phyloP scores from a whole-genome alignment of 2,888 invertebrate genomes.

The Hyalella azteca region DNA sequence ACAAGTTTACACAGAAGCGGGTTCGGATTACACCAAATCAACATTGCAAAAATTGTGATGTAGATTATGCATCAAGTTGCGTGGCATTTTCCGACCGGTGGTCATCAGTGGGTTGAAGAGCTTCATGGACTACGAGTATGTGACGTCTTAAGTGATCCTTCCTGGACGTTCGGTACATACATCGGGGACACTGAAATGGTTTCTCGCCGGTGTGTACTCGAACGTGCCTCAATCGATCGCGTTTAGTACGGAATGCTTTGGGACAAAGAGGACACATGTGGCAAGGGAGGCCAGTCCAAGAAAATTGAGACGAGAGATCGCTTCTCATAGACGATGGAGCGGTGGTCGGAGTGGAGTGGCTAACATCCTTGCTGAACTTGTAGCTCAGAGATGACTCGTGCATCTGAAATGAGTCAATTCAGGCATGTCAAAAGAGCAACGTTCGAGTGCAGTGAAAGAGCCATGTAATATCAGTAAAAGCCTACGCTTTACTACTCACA shows the following conservation, averaged over 20 bases:
- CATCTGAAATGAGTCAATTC: slow-evolving; percentile 33
- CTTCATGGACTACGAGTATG: slow-evolving; percentile 8
- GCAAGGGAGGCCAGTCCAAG: background rate
- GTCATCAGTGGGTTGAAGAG: background rate
- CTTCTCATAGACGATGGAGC: background rate
- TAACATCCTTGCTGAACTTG: slow-evolving; percentile 14
- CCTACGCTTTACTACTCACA: too few species aligned
- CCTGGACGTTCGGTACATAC: slow-evolving; percentile 50
- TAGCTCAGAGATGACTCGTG: slow-evolving; percentile 17
- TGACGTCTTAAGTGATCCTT: slow-evolving; percentile 54
- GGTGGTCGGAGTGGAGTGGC: slow-evolving; percentile 8
- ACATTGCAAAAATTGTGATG: too few species aligned
- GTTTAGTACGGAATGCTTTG: slow-evolving; percentile 15
- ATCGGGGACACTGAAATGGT: slow-evolving; percentile 54
- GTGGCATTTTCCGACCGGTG: background rate
- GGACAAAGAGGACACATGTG: slow-evolving; percentile 23
- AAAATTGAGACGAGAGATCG: background rate
- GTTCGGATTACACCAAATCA: too few species aligned
- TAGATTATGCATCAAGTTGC: background rate
- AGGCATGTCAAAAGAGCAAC: slow-evolving; percentile 30
- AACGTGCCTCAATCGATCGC: slow-evolving; percentile 51
- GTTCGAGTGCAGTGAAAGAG: background rate
- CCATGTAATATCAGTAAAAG: too few species aligned
- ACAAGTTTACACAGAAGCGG: too few species aligned
- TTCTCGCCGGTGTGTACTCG: slow-evolving; percentile 55